A percentile compares a stretch with the other conserved stretches of the same genome.
phyloP scores from a whole-genome alignment of 2,113 vertebrate species.

The Ptilorrhoa leucosticta region DNA sequence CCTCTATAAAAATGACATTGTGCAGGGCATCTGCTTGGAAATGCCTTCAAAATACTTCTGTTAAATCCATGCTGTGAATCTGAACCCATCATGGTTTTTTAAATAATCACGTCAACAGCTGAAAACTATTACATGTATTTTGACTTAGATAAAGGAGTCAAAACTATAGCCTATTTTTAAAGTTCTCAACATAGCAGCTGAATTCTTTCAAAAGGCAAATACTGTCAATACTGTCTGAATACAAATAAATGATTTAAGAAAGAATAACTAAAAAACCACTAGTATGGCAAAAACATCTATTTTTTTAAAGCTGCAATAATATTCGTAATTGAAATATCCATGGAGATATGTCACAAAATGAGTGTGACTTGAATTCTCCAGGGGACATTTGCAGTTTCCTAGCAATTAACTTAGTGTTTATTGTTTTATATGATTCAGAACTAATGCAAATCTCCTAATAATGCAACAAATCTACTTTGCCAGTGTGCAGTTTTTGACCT shows the following conservation, averaged over 20 bases:
- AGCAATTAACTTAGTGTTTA: background rate
- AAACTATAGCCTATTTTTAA: background rate
- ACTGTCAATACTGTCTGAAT: background rate
- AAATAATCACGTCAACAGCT: background rate
- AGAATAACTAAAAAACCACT: background rate
- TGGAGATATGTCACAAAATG: background rate
- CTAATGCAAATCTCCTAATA: background rate
- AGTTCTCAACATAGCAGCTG: background rate
- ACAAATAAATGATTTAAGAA: background rate
- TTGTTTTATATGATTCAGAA: background rate
- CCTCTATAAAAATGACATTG: background rate
- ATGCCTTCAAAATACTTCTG: background rate
- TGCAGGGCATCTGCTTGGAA: background rate
- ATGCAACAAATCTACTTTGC: background rate
- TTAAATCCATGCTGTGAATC: background rate
- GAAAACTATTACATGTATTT: background rate
- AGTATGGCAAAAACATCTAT: background rate
- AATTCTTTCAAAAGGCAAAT: background rate
- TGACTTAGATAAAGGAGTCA: background rate
- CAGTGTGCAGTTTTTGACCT: background rate
- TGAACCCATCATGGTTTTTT: background rate
- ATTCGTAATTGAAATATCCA: background rate
- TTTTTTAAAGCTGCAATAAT: background rate
- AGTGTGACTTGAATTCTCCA: background rate
- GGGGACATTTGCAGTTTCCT: background rate